phyloP scores from a whole-genome alignment of 2,888 invertebrate species.

The Tethea ocularis region DNA sequence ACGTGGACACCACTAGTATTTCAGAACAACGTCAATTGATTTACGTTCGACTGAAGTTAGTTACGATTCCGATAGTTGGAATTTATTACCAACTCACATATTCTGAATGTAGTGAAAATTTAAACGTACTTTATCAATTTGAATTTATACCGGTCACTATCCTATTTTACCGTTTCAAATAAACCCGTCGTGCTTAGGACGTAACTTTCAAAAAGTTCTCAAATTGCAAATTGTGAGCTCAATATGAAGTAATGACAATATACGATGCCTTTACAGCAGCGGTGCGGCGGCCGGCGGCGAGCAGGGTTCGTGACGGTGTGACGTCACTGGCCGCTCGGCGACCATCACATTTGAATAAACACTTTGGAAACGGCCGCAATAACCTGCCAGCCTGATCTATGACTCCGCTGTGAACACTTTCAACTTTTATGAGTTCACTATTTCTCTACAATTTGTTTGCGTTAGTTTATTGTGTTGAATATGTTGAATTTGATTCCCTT shows the following conservation, averaged over 20 bases:
- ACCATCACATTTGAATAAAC: constrained; percentile 22
- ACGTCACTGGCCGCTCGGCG: constrained; percentile 7
- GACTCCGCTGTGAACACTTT: background rate
- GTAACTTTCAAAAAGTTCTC: background rate
- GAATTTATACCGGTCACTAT: background rate
- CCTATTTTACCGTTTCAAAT: background rate
- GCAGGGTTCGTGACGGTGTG: background rate
- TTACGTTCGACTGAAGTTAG: background rate
- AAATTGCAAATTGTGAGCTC: background rate
- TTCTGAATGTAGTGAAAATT: background rate
- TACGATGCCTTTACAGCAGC: background rate
- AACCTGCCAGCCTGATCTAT: constrained; percentile 3
- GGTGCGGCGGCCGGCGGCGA: background rate
- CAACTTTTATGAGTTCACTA: background rate
- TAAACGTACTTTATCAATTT: too few species aligned
- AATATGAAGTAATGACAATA: background rate
- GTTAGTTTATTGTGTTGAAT: background rate
- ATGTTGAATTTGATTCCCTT: background rate
- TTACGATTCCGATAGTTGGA: background rate
- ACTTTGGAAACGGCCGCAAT: constrained; percentile 7
- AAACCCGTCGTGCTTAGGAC: background rate
- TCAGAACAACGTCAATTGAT: background rate
- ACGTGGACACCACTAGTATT: background rate
- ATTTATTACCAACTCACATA: background rate
- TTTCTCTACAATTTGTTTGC: background rate